Evolutionary conservation across 2,113 vertebrate species (phyloP).

Genomic region (Delphinapterus leucas): DNA sequence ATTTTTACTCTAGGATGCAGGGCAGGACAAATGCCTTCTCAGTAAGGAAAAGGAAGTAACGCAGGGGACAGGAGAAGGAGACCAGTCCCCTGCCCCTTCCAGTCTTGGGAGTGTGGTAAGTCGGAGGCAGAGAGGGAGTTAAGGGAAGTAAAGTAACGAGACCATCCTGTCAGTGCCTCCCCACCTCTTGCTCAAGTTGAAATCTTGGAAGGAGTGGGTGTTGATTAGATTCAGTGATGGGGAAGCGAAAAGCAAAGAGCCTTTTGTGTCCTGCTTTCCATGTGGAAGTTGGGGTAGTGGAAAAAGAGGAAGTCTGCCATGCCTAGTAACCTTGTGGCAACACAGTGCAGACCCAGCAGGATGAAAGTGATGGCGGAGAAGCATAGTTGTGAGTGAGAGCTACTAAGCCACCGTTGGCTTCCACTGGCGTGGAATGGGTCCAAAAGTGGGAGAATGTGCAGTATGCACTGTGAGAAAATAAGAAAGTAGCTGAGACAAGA

Average conservation of each 20-base stretch:
- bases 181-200: not conserved
- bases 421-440: not conserved
- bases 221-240: not conserved
- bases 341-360: not conserved
- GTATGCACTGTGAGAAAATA: not conserved
- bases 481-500: not conserved
- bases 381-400: no score
- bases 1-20: not conserved
- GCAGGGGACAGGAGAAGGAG: not conserved
- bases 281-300: not conserved
- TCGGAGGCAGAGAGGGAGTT: not conserved
- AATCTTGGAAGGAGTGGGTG: not conserved
- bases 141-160: not conserved
- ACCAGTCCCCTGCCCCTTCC: not conserved
- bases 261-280: not conserved
- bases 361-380: accelerated
- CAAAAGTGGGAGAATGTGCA: not conserved
- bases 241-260: not conserved
- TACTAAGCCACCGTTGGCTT: not conserved
- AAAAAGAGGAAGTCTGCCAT: not conserved
- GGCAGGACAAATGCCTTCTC: not conserved
- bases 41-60: not conserved
- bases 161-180: not conserved
- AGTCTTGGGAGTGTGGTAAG: not conserved
- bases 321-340: not conserved